Base-by-base conservation (phyloP, 2,888 invertebrate genomes). In the Apamea epomidion region DNA sequence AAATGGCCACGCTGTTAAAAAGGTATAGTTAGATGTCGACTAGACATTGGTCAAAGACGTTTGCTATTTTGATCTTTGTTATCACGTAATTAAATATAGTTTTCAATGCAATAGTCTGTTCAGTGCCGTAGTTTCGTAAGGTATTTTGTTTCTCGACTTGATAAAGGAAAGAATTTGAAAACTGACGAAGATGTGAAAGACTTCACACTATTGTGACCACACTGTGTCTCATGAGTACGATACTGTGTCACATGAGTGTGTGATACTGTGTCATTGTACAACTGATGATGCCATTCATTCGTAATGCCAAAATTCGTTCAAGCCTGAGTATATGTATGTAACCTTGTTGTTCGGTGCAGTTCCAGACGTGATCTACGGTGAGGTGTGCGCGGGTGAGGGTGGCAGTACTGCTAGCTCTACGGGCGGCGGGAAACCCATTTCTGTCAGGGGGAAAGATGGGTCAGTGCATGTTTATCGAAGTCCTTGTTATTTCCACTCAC, bases 351-450 rank as follows among this genome's bases (percentile, higher is more conserved):
- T 29, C 18, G 42, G 18, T 73, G 0, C 79, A 92, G 96, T 97
- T 87, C 97, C 97, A 12, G 97, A 97, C 89, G 97, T 97, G 68
- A 97, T 97, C 81, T 97, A 97, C 93, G 97, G 96, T 37, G 95
- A 95, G 89, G 90, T 94, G 88, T 90, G 93, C 29, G 83, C 84
- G 58, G 78, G 76, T 58, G 79, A 65, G 78, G 82, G 60, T 6
- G 51, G 51, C 37, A 37, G 37, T 1, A 14, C 76, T 75, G 83
- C 77, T 37, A 16, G 76, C 45, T 73, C 77, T 68, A 60, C 74
- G 37, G 74, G 75, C 45, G 71, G 74, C 48, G 72, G 79, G 29
- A 85, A 88, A 79, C 92, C 93, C 12, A 77, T 92, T 21, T 93
- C 94, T 32, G 96, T 97, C 80, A 95, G 95, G 67, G 97, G 97